These are phyloP conservation scores for Trinectes maculatus DNA, from an alignment of 2,113 vertebrate species.

Conservation along the genomic window DNA sequence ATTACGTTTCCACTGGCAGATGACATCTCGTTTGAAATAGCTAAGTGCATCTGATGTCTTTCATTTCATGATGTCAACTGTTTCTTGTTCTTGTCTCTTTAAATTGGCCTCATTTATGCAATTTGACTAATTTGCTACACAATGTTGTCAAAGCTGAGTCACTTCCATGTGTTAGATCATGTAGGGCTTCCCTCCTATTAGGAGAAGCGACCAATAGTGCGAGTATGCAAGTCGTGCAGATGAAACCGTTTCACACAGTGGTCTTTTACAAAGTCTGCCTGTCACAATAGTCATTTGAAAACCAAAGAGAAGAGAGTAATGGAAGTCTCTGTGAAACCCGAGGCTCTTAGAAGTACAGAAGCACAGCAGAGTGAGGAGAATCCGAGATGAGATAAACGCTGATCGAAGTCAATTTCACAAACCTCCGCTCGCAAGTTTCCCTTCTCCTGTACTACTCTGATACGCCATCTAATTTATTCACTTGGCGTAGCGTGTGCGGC, in stretches of 20 bases:
- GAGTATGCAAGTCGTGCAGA: slow-evolving; percentile 27
- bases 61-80: not conserved
- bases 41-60: not conserved
- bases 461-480: slow-evolving; percentile 68
- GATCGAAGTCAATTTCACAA: slow-evolving; percentile 59
- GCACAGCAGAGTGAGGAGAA: slow-evolving; percentile 18
- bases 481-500: slow-evolving; percentile 38
- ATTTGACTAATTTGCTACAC: slow-evolving; percentile 4
- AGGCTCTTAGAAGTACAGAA: slow-evolving; percentile 43
- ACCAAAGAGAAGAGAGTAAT: slow-evolving; percentile 35
- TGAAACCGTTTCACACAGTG: slow-evolving; percentile 38
- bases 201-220: not conserved
- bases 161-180: slow-evolving; percentile 4
- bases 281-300: slow-evolving; percentile 48
- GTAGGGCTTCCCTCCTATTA: slow-evolving; percentile 1
- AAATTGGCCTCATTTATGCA: slow-evolving; percentile 1
- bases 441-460: slow-evolving; percentile 13
- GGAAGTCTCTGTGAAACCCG: slow-evolving; percentile 23
- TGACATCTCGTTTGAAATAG: slow-evolving; percentile 2
- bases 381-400: slow-evolving; percentile 34
- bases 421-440: slow-evolving; percentile 41
- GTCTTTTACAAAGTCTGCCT: slow-evolving; percentile 18
- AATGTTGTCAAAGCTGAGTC: not conserved
- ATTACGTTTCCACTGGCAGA: not conserved
- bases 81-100: not conserved